These are phyloP conservation scores for Pelochelys cantorii DNA, from an alignment of 2,797 vertebrate species.

Conservation along the genomic window DNA sequence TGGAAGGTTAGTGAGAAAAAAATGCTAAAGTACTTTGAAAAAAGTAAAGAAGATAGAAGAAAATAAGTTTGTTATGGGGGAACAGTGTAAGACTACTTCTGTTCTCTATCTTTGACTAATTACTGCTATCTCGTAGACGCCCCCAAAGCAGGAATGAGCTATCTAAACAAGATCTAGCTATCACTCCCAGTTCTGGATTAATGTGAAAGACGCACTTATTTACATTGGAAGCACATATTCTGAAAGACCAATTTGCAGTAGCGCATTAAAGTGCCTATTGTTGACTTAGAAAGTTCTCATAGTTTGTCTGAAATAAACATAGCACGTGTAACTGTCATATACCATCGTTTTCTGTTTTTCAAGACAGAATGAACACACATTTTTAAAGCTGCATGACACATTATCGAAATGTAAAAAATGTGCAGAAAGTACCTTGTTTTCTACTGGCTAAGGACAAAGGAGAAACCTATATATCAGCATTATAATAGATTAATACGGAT, in stretches of 20 bases:
- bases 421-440: not conserved
- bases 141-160: not conserved
- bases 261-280: not conserved
- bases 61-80: not conserved
- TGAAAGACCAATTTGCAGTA: not conserved
- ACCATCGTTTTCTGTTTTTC: not conserved
- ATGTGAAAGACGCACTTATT: not conserved
- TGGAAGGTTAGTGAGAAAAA: no score
- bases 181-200: not conserved
- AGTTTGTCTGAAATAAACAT: not conserved
- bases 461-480: not conserved
- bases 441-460: conserved; percentile 33
- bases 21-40: not conserved
- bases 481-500: not conserved
- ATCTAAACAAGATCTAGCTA: not conserved
- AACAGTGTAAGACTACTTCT: not conserved
- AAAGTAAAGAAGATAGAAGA: not conserved
- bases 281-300: not conserved
- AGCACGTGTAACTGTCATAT: no score
- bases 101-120: not conserved
- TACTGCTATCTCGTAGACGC: not conserved
- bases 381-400: not conserved
- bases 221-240: not conserved
- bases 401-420: not conserved
- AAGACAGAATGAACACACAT: not conserved